These are phyloP conservation scores for Gracilinanus agilis DNA, from an alignment of 2,113 vertebrate genomes.

Conservation along the genomic window DNA sequence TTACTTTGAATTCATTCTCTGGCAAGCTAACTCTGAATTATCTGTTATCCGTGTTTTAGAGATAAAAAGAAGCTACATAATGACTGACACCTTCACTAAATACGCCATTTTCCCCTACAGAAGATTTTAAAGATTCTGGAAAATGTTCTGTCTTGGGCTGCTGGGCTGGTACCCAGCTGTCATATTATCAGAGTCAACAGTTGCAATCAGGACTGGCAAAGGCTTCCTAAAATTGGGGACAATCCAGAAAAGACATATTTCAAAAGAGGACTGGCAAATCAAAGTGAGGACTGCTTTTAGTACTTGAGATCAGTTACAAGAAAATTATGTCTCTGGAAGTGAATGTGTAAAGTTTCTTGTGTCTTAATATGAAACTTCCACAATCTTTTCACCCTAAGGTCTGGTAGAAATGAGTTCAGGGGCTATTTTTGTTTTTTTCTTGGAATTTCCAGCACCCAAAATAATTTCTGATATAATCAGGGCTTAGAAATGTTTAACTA, in stretches of 20 bases:
- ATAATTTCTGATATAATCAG: neutral
- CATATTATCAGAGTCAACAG: neutral
- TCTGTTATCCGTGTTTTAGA: neutral
- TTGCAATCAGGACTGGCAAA: neutral
- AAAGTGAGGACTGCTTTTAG: neutral
- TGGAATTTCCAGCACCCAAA: neutral
- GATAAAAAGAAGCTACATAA: neutral
- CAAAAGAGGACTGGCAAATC: neutral
- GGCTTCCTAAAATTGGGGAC: neutral
- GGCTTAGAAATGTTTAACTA: neutral
- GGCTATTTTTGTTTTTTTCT: neutral
- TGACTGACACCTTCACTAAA: neutral
- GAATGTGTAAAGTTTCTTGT: neutral
- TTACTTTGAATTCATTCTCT: slow-evolving; percentile 31
- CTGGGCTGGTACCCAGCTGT: neutral
- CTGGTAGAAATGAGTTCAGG: neutral
- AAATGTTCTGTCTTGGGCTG: neutral
- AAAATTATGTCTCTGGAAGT: neutral
- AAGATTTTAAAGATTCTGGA: neutral
- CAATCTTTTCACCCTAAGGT: neutral
- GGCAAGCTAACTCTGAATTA: neutral
- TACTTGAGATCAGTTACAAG: neutral
- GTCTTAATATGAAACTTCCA: neutral
- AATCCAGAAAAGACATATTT: neutral
- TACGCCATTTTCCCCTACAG: neutral